These are phyloP conservation scores for Drosophila murphyi DNA, from an alignment of 1,140 invertebrate species.

Conservation along the genomic window DNA sequence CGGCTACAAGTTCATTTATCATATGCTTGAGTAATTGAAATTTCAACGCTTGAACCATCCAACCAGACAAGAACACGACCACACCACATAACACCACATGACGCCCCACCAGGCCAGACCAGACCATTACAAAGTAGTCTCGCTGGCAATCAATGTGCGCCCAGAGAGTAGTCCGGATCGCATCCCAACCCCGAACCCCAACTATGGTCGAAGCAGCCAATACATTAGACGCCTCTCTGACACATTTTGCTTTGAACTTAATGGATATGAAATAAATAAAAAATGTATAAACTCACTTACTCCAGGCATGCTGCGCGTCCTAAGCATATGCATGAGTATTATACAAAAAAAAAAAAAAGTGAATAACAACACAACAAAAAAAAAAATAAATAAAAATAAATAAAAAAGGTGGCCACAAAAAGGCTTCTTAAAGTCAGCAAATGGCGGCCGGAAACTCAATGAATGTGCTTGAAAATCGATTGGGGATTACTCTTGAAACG, in stretches of 20 bases:
- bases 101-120: constrained; percentile 11
- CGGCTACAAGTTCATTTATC: constrained; percentile 80
- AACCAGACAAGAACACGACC: constrained; percentile 15
- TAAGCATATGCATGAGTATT: constrained; percentile 60
- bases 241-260: constrained; percentile 80
- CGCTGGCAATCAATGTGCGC: constrained; percentile 57
- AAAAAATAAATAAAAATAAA: constrained; percentile 1
- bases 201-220: constrained; percentile 50
- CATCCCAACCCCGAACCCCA: constrained; percentile 25
- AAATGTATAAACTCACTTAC: constrained; percentile 70
- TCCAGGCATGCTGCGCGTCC: constrained; percentile 22
- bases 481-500: constrained; percentile 73
- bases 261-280: constrained; percentile 82
- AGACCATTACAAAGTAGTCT: background rate
- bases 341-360: constrained; percentile 34
- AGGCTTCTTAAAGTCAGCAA: constrained; percentile 69
- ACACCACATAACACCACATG: background rate
- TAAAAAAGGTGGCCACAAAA: constrained; percentile 48
- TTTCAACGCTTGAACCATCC: constrained; percentile 63
- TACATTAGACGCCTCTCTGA: constrained; percentile 72
- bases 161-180: constrained; percentile 37
- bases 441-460: constrained; percentile 72
- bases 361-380: constrained; percentile 19
- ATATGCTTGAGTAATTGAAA: constrained; percentile 82
- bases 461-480: constrained; percentile 74